Percentiles rank a stretch among this genome's conserved stretches.
These are phyloP conservation scores for Drosophila greeni DNA, from an alignment of 2,888 invertebrate genomes.

Conservation along the genomic window DNA sequence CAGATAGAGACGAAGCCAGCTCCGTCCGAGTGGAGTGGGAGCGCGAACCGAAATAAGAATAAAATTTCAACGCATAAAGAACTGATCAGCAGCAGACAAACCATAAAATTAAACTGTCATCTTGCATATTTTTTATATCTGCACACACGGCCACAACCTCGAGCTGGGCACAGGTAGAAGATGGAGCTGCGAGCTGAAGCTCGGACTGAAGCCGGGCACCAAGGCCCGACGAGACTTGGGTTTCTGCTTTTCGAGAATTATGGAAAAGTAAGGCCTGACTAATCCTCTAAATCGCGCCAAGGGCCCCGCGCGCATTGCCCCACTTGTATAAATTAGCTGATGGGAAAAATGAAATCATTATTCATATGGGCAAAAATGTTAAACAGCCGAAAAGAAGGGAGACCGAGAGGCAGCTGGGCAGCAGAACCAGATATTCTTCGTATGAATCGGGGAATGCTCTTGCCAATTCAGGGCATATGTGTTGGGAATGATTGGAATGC, in stretches of 20 bases:
- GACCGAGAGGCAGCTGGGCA: conserved; percentile 33
- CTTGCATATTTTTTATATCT: conserved; percentile 77
- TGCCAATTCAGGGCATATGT: conserved; percentile 5
- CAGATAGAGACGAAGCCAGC: conserved; percentile 28
- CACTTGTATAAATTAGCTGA: conserved; percentile 75
- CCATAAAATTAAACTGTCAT: conserved; percentile 80
- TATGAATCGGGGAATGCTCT: conserved; percentile 32
- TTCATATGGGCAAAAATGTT: conserved; percentile 69
- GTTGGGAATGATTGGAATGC: conserved; percentile 3
- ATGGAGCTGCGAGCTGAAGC: conserved; percentile 25
- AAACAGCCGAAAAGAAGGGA: conserved; percentile 48
- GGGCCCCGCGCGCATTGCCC: conserved; percentile 58
- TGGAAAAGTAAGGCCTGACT: conserved; percentile 75
- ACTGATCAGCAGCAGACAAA: conserved; percentile 79
- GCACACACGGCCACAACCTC: conserved; percentile 47
- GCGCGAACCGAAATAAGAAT: conserved; percentile 36
- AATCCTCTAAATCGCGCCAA: conserved; percentile 75
- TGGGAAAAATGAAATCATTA: conserved; percentile 77
- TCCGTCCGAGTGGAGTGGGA: conserved; percentile 9
- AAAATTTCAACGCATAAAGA: conserved; percentile 74
- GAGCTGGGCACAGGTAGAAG: conserved; percentile 50
- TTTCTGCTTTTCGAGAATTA: conserved; percentile 63
- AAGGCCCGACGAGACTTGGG: conserved; percentile 15
- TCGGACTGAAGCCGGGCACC: conserved; percentile 9
- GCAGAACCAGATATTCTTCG: conserved; percentile 11